These are phyloP conservation scores for Staurois parvus DNA, from an alignment of 2,797 vertebrate species.

Conservation along the genomic window DNA sequence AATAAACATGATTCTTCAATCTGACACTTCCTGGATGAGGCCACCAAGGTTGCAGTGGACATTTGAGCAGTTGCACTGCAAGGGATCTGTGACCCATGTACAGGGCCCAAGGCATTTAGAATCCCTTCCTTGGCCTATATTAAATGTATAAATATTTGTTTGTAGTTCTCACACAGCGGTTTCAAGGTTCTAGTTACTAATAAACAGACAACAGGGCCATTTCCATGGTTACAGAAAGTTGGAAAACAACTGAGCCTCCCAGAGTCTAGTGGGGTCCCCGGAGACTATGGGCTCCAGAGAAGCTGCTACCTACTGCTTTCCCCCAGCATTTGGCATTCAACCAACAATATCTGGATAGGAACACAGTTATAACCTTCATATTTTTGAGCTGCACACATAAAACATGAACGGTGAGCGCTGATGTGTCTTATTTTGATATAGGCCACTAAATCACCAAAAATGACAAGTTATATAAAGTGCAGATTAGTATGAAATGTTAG, in stretches of 20 bases:
- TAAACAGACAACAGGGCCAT: background rate
- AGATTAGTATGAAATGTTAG: constrained; percentile 30
- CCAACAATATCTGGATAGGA: background rate
- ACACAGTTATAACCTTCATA: background rate
- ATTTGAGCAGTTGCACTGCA: too few species aligned
- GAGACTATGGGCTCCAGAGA: background rate
- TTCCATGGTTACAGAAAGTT: background rate
- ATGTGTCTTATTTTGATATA: constrained; percentile 22
- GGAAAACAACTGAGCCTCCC: background rate
- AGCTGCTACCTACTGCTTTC: background rate
- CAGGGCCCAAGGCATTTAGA: too few species aligned
- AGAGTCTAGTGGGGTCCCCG: background rate
- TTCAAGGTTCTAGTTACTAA: background rate
- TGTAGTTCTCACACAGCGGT: background rate
- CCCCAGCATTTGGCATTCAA: background rate
- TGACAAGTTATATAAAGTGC: constrained; percentile 25
- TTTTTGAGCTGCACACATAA: constrained; percentile 6
- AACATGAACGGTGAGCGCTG: constrained; percentile 35
- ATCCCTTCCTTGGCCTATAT: background rate
- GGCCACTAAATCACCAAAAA: background rate
- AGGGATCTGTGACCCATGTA: too few species aligned
- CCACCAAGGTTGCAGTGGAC: too few species aligned
- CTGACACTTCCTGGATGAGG: too few species aligned
- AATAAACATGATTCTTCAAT: too few species aligned
- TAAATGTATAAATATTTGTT: background rate